Conservation (phyloP, 1,140 invertebrate genomes). For the Drosophila subobscura region DNA sequence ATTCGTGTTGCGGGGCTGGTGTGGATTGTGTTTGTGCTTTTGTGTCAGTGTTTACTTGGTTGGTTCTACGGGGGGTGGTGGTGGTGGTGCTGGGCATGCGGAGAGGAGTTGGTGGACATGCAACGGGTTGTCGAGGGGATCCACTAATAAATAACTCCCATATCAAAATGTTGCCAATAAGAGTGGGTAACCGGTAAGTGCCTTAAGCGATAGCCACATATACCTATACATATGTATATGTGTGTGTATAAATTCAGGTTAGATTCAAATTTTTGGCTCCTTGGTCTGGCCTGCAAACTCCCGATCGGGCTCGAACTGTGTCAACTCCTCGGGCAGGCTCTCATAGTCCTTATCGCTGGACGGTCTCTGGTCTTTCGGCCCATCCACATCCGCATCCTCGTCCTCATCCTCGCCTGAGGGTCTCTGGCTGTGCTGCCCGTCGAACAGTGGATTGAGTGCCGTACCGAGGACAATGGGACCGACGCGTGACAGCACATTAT, state of each 20-base stretch:
- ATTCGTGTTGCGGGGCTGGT: conserved; percentile 10
- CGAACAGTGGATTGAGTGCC: conserved; percentile 64
- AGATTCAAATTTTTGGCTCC: conserved; percentile 14
- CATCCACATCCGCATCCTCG: conserved; percentile 9
- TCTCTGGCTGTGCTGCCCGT: conserved; percentile 19
- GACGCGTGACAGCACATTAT: conserved; percentile 76
- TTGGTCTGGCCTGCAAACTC: conserved; percentile 41
- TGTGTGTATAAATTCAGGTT: not conserved
- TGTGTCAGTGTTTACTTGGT: conserved; percentile 1
- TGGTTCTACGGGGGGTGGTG: not conserved
- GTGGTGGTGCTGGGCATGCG: conserved; percentile 18
- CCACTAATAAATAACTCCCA: conserved; percentile 1
- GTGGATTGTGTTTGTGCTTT: not conserved
- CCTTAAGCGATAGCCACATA: conserved; percentile 22
- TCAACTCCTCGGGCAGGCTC: conserved; percentile 56
- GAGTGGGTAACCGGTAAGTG: not conserved
- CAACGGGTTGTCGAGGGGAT: conserved; percentile 14
- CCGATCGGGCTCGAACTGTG: conserved; percentile 59
- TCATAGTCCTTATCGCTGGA: conserved; percentile 56
- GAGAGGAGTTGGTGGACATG: conserved; percentile 17
- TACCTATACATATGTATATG: not conserved
- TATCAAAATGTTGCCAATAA: conserved; percentile 15
- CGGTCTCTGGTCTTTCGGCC: not conserved
- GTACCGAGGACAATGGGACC: conserved; percentile 74
- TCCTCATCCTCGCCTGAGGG: not conserved